phyloP scores from a whole-genome alignment of 2,113 vertebrate genomes.

The Arizona elegans region DNA sequence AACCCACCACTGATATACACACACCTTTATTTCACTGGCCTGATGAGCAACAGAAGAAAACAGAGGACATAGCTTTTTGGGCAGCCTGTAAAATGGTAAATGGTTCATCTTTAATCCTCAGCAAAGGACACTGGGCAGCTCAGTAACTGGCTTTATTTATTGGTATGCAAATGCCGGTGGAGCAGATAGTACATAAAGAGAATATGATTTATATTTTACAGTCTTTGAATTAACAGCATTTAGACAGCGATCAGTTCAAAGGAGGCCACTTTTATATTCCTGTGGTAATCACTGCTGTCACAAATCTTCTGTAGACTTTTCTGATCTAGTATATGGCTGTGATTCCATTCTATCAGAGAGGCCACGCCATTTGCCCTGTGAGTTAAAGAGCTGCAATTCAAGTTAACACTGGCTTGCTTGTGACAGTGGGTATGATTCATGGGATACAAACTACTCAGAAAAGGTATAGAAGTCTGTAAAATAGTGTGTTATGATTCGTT shows the following conservation, averaged over 20 bases:
- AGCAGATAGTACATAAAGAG: not conserved
- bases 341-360: not conserved
- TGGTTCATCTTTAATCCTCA: not conserved
- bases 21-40: not conserved
- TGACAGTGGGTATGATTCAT: not conserved
- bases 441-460: not conserved
- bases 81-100: not conserved
- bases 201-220: not conserved
- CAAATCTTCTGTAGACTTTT: not conserved
- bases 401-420: not conserved
- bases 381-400: not conserved
- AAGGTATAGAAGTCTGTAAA: not conserved
- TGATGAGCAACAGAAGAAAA: not conserved
- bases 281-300: not conserved
- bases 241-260: not conserved
- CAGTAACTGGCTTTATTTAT: not conserved
- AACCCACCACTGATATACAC: no score
- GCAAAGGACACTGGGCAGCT: not conserved
- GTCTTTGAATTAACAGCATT: not conserved
- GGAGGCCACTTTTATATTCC: not conserved
- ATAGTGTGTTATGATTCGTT: not conserved
- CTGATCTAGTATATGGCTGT: not conserved
- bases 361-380: not conserved
- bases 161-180: not conserved
- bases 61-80: not conserved